Evolutionary conservation across 2,888 invertebrate genomes (phyloP).

Genomic region (Emmelina monodactyla): DNA sequence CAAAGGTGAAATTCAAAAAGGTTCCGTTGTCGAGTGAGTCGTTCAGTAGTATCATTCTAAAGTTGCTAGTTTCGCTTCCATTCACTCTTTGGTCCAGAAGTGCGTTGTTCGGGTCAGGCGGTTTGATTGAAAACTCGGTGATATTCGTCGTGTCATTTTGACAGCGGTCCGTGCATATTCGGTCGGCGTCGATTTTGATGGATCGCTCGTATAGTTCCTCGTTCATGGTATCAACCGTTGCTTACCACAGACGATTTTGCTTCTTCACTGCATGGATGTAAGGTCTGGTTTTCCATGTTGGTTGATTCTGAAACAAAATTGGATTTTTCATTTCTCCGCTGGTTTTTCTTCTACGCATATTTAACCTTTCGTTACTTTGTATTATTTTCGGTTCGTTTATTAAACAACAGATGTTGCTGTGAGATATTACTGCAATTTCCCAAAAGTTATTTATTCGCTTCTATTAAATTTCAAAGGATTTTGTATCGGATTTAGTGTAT

Average conservation of each 20-base stretch:
- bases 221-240: background rate
- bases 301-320: background rate
- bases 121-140: constrained; percentile 25
- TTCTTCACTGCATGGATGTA: too few species aligned
- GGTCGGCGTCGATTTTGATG: background rate
- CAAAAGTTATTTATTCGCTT: too few species aligned
- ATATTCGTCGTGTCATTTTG: constrained; percentile 30
- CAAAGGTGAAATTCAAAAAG: constrained; percentile 36
- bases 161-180: constrained; percentile 26
- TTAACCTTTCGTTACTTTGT: too few species aligned
- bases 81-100: constrained; percentile 12
- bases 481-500: too few species aligned
- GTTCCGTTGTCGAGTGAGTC: constrained; percentile 30
- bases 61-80: background rate
- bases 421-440: too few species aligned
- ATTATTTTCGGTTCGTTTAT: too few species aligned
- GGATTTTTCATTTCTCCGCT: too few species aligned
- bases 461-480: too few species aligned
- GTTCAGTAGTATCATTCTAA: constrained; percentile 25
- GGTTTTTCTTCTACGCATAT: too few species aligned
- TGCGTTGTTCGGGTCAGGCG: constrained; percentile 21
- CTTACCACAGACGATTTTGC: too few species aligned
- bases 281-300: background rate
- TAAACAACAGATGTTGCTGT: too few species aligned
- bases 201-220: background rate